These are phyloP conservation scores for Argopecten irradians DNA, from an alignment of 1,140 invertebrate genomes.

Conservation along the genomic window DNA sequence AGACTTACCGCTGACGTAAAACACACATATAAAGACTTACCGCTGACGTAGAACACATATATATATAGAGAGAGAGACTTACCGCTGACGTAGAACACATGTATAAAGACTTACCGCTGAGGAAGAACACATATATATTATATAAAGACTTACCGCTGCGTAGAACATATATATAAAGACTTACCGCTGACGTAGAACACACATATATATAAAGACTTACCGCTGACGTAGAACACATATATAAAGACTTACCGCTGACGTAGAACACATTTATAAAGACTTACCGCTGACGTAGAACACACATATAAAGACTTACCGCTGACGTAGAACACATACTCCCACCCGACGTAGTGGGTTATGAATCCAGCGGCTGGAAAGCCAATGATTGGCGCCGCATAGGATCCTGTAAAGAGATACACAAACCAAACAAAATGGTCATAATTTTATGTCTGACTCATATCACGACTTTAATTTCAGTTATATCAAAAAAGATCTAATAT, in stretches of 20 bases:
- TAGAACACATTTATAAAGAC: background rate
- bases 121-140: background rate
- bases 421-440: background rate
- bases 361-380: slow-evolving; percentile 69
- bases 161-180: no score
- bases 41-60: no score
- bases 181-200: no score
- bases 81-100: no score
- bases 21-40: no score
- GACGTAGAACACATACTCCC: slow-evolving; percentile 63
- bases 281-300: background rate
- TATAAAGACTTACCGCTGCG: background rate
- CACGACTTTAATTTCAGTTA: background rate
- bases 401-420: slow-evolving; percentile 58
- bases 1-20: no score
- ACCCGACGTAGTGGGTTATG: slow-evolving; percentile 64
- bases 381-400: slow-evolving; percentile 70
- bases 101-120: no score
- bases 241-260: background rate
- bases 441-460: background rate
- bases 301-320: slow-evolving; percentile 48
- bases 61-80: no score
- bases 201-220: no score
- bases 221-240: no score
- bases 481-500: background rate